Conservation (phyloP, 2,113 vertebrate species). For the Pitta sordida region DNA sequence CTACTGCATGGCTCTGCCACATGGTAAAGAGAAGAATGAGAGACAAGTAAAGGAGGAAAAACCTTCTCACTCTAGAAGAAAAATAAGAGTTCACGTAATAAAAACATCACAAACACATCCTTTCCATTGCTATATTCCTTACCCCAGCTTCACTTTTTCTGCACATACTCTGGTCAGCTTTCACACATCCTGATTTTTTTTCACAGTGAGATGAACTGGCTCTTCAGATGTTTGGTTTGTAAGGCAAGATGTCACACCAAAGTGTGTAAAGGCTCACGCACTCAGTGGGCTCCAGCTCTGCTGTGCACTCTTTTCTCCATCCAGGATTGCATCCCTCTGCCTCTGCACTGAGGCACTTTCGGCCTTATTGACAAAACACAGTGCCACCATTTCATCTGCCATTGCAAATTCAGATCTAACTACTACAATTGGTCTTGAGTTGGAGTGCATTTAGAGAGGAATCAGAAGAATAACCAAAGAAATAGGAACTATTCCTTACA, state of each 20-base stretch:
- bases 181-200: neutral
- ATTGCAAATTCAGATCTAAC: neutral
- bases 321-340: neutral
- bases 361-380: neutral
- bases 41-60: neutral
- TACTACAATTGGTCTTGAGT: neutral
- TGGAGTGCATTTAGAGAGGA: neutral
- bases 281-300: neutral
- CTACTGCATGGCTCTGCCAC: neutral
- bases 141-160: neutral
- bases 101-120: neutral
- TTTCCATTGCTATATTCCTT: neutral
- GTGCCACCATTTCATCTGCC: neutral
- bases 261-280: neutral
- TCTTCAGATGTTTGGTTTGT: neutral
- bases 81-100: neutral
- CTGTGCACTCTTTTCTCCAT: neutral
- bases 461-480: neutral
- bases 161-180: neutral
- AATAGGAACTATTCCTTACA: neutral
- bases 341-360: neutral
- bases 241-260: neutral
- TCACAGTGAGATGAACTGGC: neutral
- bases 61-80: accelerated
- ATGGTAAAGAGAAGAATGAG: neutral